Conservation (phyloP, 2,888 invertebrate species). For the Dendrolimus pini region DNA sequence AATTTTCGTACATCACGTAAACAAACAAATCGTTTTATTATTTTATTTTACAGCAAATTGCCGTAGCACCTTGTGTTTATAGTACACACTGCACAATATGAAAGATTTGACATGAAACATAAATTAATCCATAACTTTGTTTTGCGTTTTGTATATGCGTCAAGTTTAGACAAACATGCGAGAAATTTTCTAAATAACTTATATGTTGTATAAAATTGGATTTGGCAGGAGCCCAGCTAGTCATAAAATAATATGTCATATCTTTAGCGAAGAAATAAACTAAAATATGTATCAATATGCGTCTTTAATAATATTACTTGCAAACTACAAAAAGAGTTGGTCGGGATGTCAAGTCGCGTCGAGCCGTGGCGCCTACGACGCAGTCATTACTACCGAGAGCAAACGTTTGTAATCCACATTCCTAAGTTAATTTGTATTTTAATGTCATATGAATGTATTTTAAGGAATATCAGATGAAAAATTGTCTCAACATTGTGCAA, state of each 20-base stretch:
- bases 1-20: background rate
- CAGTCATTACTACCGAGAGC: slow-evolving; percentile 12
- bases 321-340: slow-evolving; percentile 11
- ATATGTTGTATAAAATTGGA: slow-evolving; percentile 43
- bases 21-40: background rate
- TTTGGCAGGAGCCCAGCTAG: slow-evolving; percentile 51
- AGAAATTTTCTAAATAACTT: slow-evolving; percentile 35
- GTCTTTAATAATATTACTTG: slow-evolving; percentile 15
- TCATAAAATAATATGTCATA: slow-evolving; percentile 47
- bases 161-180: slow-evolving; percentile 22
- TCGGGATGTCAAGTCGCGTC: background rate
- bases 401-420: background rate
- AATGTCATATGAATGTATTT: background rate
- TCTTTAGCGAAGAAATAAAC: slow-evolving; percentile 39
- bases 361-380: background rate
- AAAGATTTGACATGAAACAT: slow-evolving; percentile 26
- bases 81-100: slow-evolving; percentile 12
- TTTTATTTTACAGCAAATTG: background rate
- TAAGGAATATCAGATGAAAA: background rate
- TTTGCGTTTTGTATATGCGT: slow-evolving; percentile 26
- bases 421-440: background rate
- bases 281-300: slow-evolving; percentile 24
- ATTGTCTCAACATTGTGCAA: background rate
- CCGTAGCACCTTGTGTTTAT: background rate
- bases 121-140: slow-evolving; percentile 29